Evolutionary conservation across 2,888 invertebrate genomes (phyloP).

Genomic region (Mechanitis mazaeus): DNA sequence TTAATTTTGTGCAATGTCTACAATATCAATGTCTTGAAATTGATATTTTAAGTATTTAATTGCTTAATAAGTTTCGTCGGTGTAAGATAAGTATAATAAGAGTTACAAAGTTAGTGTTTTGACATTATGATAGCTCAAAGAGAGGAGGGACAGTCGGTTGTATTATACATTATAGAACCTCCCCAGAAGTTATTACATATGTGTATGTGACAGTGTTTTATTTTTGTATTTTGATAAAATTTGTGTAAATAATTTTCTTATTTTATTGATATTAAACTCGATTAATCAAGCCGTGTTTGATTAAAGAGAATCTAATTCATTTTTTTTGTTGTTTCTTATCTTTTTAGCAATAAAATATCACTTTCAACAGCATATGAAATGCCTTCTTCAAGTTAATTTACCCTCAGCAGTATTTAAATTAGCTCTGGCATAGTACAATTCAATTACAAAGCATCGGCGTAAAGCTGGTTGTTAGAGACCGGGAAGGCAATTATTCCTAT

Average conservation of each 20-base stretch:
- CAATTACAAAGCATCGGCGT: too few species aligned
- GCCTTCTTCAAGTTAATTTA: too few species aligned
- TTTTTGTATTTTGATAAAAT: constrained; percentile 77
- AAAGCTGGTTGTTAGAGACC: too few species aligned
- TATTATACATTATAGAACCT: constrained; percentile 47
- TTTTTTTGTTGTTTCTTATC: neutral
- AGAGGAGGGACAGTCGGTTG: constrained; percentile 19
- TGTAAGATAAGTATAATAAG: constrained; percentile 32
- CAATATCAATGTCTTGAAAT: neutral
- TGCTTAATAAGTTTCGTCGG: too few species aligned
- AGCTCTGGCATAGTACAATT: too few species aligned
- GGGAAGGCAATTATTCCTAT: too few species aligned
- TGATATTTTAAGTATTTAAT: neutral
- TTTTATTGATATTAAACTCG: constrained; percentile 77
- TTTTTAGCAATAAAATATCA: too few species aligned
- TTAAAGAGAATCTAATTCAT: constrained; percentile 15
- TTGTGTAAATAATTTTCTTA: constrained; percentile 76
- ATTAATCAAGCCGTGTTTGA: constrained; percentile 57
- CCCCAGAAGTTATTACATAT: constrained; percentile 59
- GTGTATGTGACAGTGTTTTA: constrained; percentile 76
- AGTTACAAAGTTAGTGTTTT: constrained; percentile 36
- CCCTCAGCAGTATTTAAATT: too few species aligned
- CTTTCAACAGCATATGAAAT: too few species aligned
- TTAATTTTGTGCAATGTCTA: constrained; percentile 1
- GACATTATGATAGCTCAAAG: constrained; percentile 40